Evolutionary conservation across 2,888 invertebrate genomes (phyloP), one percentile per base, ranked within the genome.

Genomic region (Gerris lacustris): DNA sequence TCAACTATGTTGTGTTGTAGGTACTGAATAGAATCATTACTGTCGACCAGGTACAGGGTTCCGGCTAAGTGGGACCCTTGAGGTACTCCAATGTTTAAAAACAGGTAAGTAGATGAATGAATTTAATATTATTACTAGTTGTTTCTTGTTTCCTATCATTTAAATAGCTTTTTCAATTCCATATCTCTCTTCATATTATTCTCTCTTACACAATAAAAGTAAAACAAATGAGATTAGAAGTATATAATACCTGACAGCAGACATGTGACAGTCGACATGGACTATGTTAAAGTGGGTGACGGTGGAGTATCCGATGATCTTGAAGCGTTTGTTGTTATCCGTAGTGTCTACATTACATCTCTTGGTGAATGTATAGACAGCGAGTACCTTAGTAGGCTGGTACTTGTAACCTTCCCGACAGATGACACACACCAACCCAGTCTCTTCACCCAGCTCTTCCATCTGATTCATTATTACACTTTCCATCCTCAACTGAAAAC

Each of bases 231-330:
- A 11, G 55, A 55, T 55, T 9, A 55, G 55, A 55, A 55, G 15
- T 55, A 55, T 55, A n/a, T n/a, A n/a, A 69, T 85, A 86, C 80
- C 94, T 85, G 68, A 98, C 96, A 44, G 98, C 98, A 0, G 94
- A 92, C 86, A 95, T 94, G 82, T 99, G 98, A 79, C 98, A 99
- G 81, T 98, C 98, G 5, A 97, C 91, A 81, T 99, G 98, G 44
- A 98, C 96, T 62, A 97, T 91, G 83, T 98, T 98, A 83, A 98
- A 98, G 83, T 98, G 97, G 15, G 96, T 95, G 55, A 98, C 97
- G 0, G 97, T 97, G 68, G 91, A 91, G 82, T 96, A 96, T 70
- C 90, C 91, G 45, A 91, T 85, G 31, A 92, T 91, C 82, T 95
- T 95, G 74, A 95, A 84, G 63, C 91, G 87, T 78, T 95, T 94